Evolutionary conservation across 2,797 vertebrate genomes (phyloP).

Genomic region (Thaleichthys pacificus): DNA sequence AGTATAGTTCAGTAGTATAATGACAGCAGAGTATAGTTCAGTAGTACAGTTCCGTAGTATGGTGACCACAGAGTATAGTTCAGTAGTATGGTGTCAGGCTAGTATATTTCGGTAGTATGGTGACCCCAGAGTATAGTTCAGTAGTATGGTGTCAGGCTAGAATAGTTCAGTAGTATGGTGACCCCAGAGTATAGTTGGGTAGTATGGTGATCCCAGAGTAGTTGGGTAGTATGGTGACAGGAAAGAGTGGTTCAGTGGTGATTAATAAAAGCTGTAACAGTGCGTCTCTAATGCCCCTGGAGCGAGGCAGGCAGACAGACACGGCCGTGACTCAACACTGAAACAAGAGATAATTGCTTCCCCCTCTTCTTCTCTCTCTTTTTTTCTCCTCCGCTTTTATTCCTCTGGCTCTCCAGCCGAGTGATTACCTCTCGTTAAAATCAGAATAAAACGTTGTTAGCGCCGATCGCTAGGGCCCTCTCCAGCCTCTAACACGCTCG

Average conservation of each 20-base stretch:
- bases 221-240: slow-evolving; percentile 26
- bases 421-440: slow-evolving; percentile 99
- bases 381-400: slow-evolving; percentile 11
- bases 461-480: slow-evolving; percentile 94
- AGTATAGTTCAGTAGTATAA: neutral
- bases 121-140: neutral
- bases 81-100: neutral
- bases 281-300: slow-evolving; percentile 60
- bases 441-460: slow-evolving; percentile 99
- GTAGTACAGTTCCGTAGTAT: neutral
- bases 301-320: slow-evolving; percentile 45
- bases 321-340: slow-evolving; percentile 61
- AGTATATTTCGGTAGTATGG: neutral
- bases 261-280: slow-evolving; percentile 58
- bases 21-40: neutral
- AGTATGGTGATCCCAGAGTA: neutral
- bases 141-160: neutral
- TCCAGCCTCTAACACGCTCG: slow-evolving; percentile 75
- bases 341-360: slow-evolving; percentile 69
- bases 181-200: neutral
- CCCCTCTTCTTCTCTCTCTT: slow-evolving; percentile 45
- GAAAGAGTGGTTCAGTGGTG: slow-evolving; percentile 26
- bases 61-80: neutral
- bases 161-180: neutral
- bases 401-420: slow-evolving; percentile 85